These are phyloP conservation scores for Merodon equestris DNA, from an alignment of 2,888 invertebrate genomes.

Conservation along the genomic window DNA sequence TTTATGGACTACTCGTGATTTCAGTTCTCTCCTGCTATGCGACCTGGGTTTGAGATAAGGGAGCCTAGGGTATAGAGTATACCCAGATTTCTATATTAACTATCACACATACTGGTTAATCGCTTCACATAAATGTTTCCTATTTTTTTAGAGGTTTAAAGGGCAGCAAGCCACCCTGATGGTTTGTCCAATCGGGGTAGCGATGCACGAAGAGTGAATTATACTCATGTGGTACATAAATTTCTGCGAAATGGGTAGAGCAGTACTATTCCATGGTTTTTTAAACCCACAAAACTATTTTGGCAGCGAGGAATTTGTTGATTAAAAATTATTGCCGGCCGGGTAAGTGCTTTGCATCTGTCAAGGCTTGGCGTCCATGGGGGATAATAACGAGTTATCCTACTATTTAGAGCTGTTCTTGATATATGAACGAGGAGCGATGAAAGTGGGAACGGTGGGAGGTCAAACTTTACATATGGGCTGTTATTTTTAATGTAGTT, in stretches of 20 bases:
- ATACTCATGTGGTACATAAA: constrained; percentile 54
- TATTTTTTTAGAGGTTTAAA: neutral
- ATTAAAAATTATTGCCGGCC: constrained; percentile 33
- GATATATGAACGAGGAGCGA: too few relatives aligned
- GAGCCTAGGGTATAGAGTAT: too few relatives aligned
- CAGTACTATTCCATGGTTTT: too few relatives aligned
- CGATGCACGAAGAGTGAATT: constrained; percentile 18
- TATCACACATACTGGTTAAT: constrained; percentile 5
- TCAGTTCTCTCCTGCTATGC: constrained; percentile 13
- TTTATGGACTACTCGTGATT: constrained; percentile 17
- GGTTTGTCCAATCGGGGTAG: constrained; percentile 22
- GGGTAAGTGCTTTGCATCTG: too few relatives aligned
- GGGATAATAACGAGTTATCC: too few relatives aligned
- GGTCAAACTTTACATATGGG: too few relatives aligned
- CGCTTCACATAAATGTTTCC: too few relatives aligned
- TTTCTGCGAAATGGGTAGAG: neutral
- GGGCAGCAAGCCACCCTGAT: constrained; percentile 40
- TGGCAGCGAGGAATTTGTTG: constrained; percentile 25
- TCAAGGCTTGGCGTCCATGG: too few relatives aligned
- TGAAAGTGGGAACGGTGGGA: too few relatives aligned
- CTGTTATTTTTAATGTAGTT: too few relatives aligned
- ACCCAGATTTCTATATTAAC: constrained; percentile 14
- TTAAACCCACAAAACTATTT: neutral
- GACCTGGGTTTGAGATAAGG: too few relatives aligned
- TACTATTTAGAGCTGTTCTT: too few relatives aligned